Base-by-base conservation (phyloP, 2,888 invertebrate species). In the Eretmocerus hayati region DNA sequence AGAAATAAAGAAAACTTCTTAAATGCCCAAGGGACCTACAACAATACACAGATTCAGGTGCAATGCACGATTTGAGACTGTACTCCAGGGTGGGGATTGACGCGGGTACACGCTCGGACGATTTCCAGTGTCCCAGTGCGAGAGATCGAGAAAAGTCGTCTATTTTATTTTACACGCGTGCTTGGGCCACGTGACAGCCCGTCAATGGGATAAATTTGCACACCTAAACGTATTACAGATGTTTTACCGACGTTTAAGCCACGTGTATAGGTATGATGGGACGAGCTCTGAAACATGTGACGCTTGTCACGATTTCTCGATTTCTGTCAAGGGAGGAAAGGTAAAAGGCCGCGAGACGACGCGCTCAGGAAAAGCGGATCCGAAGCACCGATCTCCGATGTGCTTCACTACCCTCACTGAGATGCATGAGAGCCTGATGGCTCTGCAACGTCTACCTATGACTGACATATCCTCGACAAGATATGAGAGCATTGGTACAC, bases 201-300 rank as follows among this genome's bases (percentile, higher is more conserved):
- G 46, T 67, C 61, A 68, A 69, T 65, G 59, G 63, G 54, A 5
- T 30, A 67, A 70, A 70, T 70, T 70, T 68, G 70, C 70, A 68
- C 69, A 67, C 64, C 59, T 70, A 70, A 70, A 70, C 69, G 69
- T 70, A 70, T 70, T 70, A 70, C 70, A 70, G 69, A 69, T 70
- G 69, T 71, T 69, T 67, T 64, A 58, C 26, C 4, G 16, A 31
- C 13, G n/a, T n/a, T n/a, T n/a, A n/a, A n/a, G n/a, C n/a, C n/a
- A n/a, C 37, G 20, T n/a, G 37, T 20, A 20, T 37, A 5, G 8
- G 11, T 15, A 19, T 5, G 18, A n/a, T 9, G 11, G 21, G 39
- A n/a, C 31, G 13, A 22, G 16, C 26, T 8, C 13, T 16, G 22
- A 21, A 44, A 30, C 26, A n/a, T 45, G 32, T 55, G 54, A 57